Conservation (phyloP, 2,113 vertebrate genomes). For the Malurus alboscapulatus region DNA sequence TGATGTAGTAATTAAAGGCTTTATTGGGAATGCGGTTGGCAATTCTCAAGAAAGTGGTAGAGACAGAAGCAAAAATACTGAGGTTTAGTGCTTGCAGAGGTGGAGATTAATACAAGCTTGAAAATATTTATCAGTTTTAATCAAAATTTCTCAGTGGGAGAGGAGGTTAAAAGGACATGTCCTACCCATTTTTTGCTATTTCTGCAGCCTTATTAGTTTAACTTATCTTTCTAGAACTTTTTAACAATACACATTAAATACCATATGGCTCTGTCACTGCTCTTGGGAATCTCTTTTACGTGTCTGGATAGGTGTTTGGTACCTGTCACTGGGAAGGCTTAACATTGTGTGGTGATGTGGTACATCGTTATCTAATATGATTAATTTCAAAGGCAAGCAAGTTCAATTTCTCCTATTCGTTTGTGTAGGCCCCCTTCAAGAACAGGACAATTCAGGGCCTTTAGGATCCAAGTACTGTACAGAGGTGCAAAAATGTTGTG, state of each 20-base stretch:
- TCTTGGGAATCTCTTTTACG: neutral
- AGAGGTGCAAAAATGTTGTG: neutral
- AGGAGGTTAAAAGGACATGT: neutral
- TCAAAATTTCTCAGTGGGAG: neutral
- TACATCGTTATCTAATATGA: neutral
- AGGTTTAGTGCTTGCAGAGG: neutral
- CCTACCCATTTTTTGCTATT: neutral
- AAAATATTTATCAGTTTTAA: neutral
- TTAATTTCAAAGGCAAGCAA: neutral
- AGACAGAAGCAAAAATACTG: neutral
- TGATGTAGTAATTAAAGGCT: neutral
- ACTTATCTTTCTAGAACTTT: neutral
- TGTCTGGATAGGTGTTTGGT: neutral
- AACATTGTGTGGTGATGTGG: neutral
- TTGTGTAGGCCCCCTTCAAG: neutral
- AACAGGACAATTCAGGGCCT: neutral
- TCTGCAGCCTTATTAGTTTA: neutral
- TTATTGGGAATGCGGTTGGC: neutral
- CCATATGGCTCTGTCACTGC: neutral
- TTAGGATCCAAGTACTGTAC: neutral
- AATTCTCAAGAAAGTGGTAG: neutral
- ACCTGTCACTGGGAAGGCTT: neutral
- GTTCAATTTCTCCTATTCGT: neutral
- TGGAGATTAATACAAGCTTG: neutral
- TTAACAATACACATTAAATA: neutral